Percentiles rank a stretch among this genome's conserved stretches.
These are phyloP conservation scores for Bryconaethiops microstoma DNA, from an alignment of 2,797 vertebrate genomes.

Conservation along the genomic window DNA sequence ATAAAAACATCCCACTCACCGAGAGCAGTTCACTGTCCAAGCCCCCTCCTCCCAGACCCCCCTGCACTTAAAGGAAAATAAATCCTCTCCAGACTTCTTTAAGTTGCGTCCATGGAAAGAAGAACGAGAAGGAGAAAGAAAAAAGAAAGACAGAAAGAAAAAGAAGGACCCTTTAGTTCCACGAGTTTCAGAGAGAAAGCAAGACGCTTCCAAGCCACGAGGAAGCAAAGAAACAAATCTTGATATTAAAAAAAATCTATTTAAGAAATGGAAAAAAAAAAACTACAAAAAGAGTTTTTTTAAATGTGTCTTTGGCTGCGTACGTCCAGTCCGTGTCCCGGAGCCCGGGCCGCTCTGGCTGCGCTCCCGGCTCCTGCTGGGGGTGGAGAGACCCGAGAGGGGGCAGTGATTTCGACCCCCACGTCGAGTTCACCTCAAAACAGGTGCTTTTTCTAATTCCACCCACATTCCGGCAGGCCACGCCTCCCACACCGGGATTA, in stretches of 20 bases:
- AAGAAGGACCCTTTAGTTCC: slow-evolving; percentile 59
- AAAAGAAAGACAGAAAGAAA: too few relatives aligned
- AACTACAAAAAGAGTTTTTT: too few relatives aligned
- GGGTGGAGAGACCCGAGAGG: slow-evolving; percentile 73
- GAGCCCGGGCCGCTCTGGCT: slow-evolving; percentile 68
- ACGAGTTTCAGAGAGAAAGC: slow-evolving; percentile 3
- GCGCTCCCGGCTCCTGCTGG: slow-evolving; percentile 71
- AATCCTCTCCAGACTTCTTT: slow-evolving; percentile 53
- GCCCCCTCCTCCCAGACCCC: slow-evolving; percentile 39
- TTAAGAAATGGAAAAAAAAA: neutral
- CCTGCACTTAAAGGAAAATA: slow-evolving; percentile 41
- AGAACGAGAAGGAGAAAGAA: neutral
- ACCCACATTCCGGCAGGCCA: neutral
- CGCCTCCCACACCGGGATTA: neutral
- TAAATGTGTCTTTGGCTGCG: neutral
- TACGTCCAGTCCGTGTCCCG: slow-evolving; percentile 52
- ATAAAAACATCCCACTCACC: slow-evolving; percentile 12
- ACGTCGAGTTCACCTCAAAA: slow-evolving; percentile 15
- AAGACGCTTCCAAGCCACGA: neutral
- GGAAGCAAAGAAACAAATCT: neutral
- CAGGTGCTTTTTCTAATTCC: neutral
- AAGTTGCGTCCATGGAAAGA: slow-evolving; percentile 58
- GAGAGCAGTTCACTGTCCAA: slow-evolving; percentile 40
- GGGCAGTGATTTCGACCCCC: slow-evolving; percentile 57
- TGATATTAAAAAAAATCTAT: neutral